These are phyloP conservation scores for Adelges cooleyi DNA, from an alignment of 1,140 invertebrate species.

Conservation along the genomic window DNA sequence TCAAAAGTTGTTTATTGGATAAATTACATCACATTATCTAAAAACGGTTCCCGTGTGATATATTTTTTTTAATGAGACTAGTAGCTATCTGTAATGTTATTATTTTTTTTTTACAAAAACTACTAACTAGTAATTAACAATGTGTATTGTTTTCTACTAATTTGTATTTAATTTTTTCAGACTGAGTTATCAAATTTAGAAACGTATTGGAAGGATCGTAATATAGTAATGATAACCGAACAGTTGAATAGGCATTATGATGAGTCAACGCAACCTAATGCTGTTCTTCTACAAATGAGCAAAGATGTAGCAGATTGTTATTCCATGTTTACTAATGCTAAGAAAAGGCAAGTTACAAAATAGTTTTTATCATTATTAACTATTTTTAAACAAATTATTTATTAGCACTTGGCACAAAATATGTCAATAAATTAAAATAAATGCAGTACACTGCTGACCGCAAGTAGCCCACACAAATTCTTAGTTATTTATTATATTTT, in stretches of 20 bases:
- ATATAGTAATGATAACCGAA: background rate
- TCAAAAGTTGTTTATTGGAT: too few relatives aligned
- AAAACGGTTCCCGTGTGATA: too few relatives aligned
- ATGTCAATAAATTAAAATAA: too few relatives aligned
- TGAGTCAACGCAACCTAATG: background rate
- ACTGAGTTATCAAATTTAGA: conserved; percentile 23
- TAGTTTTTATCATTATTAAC: background rate
- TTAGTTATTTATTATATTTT: background rate
- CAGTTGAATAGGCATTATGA: conserved; percentile 12
- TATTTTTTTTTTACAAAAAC: too few relatives aligned
- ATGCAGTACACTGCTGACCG: too few relatives aligned
- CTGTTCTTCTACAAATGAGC: background rate
- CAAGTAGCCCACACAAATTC: too few relatives aligned
- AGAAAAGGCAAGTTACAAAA: background rate
- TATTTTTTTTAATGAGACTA: too few relatives aligned
- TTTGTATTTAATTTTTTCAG: background rate
- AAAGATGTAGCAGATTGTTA: conserved; percentile 10
- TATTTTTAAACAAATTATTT: background rate
- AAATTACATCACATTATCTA: too few relatives aligned
- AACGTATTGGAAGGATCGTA: conserved; percentile 1
- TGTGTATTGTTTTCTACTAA: too few relatives aligned
- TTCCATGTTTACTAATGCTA: conserved; percentile 8
- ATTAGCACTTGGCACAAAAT: too few relatives aligned
- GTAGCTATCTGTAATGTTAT: too few relatives aligned
- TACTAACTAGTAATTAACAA: too few relatives aligned